Conservation (phyloP, 2,113 vertebrate species). For the Zosterops hypoxanthus region DNA sequence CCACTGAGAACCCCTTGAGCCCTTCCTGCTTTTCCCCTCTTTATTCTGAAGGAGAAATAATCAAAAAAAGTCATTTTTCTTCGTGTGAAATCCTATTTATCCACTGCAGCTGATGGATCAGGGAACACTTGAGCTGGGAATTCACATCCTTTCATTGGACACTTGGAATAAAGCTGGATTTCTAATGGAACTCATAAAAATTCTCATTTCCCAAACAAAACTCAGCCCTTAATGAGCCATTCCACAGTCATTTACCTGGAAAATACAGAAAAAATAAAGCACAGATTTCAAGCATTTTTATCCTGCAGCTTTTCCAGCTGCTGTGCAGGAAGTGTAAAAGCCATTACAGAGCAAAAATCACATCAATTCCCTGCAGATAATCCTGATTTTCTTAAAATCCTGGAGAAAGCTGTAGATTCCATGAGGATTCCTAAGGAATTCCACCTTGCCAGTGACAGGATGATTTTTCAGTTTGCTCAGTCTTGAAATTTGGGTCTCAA, state of each 20-base stretch:
- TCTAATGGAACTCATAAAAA: neutral
- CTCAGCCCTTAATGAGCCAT: neutral
- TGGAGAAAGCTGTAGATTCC: neutral
- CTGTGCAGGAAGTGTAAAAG: neutral
- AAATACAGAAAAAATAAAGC: neutral
- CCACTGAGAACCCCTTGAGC: neutral
- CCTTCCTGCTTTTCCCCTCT: neutral
- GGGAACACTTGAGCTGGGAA: neutral
- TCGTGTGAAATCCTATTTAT: neutral
- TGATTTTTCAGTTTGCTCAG: neutral
- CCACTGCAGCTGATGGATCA: neutral
- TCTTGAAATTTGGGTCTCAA: neutral
- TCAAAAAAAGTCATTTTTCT: accelerated
- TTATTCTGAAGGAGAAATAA: neutral
- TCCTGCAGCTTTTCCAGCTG: neutral
- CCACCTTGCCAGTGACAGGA: neutral
- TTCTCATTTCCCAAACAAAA: neutral
- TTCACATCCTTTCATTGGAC: neutral
- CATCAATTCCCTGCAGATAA: neutral
- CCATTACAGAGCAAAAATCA: neutral
- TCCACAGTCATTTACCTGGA: neutral
- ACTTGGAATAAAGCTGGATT: neutral
- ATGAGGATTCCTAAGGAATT: neutral
- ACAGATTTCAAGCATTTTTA: neutral
- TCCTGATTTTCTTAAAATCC: neutral